phyloP scores from a whole-genome alignment of 1,140 invertebrate species.

The Euura saliciscinereae region DNA sequence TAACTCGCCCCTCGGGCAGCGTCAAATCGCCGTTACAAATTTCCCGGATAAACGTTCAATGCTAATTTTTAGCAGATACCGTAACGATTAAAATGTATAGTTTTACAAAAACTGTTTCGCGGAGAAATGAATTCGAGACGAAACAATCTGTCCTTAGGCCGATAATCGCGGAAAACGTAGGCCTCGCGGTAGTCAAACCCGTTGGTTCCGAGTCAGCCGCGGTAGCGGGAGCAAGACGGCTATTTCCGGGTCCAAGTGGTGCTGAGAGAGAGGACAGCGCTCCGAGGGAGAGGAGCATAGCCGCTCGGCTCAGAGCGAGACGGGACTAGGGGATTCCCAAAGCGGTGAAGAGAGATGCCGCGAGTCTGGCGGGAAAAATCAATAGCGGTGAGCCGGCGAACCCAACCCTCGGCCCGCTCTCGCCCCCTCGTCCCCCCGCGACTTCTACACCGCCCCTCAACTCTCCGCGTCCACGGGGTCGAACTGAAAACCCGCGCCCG shows the following conservation, averaged over 20 bases:
- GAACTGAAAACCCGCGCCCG: slow-evolving; percentile 39
- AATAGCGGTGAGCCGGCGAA: slow-evolving; percentile 59
- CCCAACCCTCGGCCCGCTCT: slow-evolving; percentile 52
- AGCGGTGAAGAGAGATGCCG: slow-evolving; percentile 30
- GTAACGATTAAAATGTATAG: too few relatives aligned
- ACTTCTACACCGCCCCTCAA: slow-evolving; percentile 13
- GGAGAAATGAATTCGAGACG: too few relatives aligned
- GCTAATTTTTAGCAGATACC: too few relatives aligned
- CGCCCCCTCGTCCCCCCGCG: slow-evolving; percentile 18
- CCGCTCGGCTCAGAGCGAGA: neutral
- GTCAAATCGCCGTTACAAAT: neutral
- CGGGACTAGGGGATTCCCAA: too few relatives aligned
- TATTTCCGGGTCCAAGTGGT: slow-evolving; percentile 15
- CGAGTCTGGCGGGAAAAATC: slow-evolving; percentile 60
- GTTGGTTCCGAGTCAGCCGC: too few relatives aligned
- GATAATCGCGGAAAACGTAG: too few relatives aligned
- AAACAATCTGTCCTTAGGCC: too few relatives aligned
- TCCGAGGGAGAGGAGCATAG: slow-evolving; percentile 17
- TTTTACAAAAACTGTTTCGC: too few relatives aligned
- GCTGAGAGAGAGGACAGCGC: slow-evolving; percentile 26
- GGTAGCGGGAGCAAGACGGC: slow-evolving; percentile 12
- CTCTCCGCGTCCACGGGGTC: slow-evolving; percentile 32
- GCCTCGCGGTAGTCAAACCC: too few relatives aligned
- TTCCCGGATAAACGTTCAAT: too few relatives aligned
- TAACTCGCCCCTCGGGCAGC: neutral